Evolutionary conservation across 2,888 invertebrate species (phyloP), one percentile per base, ranked within the genome.

Genomic region (Plusia festucae): DNA sequence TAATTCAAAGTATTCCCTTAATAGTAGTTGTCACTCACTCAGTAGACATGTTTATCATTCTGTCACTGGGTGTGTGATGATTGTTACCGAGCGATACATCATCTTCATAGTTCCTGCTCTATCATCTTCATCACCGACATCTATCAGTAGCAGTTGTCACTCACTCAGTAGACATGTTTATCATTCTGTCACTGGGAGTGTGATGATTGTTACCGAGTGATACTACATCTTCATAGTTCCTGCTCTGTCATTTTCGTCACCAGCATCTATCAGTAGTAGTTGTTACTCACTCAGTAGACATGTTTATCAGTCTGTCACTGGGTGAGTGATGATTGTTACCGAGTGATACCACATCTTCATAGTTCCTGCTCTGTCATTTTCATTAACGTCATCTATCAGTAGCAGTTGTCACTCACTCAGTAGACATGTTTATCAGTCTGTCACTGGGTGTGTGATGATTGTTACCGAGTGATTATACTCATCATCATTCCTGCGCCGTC

Each of bases 161-260:
- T 55, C 53, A 32, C 58, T 61, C 58, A 65, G 65, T 61, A 53
- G 83, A 80, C 78, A 81, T 68, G 80, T 82, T 54, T 52, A 11
- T 80, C 76, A 82, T 34, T 34, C 34, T 34, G 79, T 85, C 84
- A 85, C 84, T 84, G 84, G 83, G 83, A 70, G 68, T 60, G 82
- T 34, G 34, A 34, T 79, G 61, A 76, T 68, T 81, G 51, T 58
- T 53, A 59, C 55, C 70, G 55, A 27, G 22, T 59, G 61, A 65
- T 16, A 7, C 11, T 24, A 8, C 40, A 7, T 57, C 64, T 30
- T 52, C 52, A 11, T 20, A 40, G 20, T 54, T 30, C 40, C 9
- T 44, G 40, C 40, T 34, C 1, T 40, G n/a, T 40, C 40, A 40
- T 40, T n/a, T n/a, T n/a, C n/a, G n/a, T n/a, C n/a, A n/a, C n/a